Evolutionary conservation across 2,797 vertebrate species (phyloP).

Genomic region (Poeciliopsis gracilis): DNA sequence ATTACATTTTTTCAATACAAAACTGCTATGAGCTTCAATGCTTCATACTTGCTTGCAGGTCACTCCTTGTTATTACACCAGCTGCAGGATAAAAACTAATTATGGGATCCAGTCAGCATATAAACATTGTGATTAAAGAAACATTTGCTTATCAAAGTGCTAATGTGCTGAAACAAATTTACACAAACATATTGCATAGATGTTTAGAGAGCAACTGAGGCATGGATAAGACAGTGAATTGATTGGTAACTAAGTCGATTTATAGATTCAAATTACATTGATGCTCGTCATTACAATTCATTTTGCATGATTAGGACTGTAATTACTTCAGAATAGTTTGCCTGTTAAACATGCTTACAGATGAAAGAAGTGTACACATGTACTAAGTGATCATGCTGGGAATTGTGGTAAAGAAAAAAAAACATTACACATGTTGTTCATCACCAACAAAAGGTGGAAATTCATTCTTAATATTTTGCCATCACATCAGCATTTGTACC

Average conservation of each 20-base stretch:
- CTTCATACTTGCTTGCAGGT: not conserved
- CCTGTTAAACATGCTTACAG: not conserved
- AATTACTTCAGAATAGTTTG: not conserved
- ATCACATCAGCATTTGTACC: not conserved
- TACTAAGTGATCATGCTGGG: too few species aligned
- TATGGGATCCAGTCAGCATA: not conserved
- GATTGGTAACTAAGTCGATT: not conserved
- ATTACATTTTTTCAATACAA: not conserved
- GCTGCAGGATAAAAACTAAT: constrained; percentile 1
- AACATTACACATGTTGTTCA: not conserved
- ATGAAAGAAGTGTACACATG: not conserved
- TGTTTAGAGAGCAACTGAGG: not conserved
- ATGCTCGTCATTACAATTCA: constrained; percentile 1
- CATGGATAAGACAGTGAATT: not conserved
- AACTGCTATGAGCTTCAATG: not conserved
- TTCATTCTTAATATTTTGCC: not conserved
- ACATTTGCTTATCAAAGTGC: not conserved
- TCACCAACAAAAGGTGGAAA: not conserved
- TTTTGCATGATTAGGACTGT: constrained; percentile 1
- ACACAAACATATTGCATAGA: constrained; percentile 14
- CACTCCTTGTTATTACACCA: not conserved
- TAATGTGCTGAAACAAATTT: constrained; percentile 10
- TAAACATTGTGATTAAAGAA: constrained; percentile 9
- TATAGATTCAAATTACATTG: constrained; percentile 12
- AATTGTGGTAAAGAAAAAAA: too few species aligned